These are phyloP conservation scores for Eulemur albifrons DNA, from an alignment of 2,797 vertebrate genomes.

Conservation along the genomic window DNA sequence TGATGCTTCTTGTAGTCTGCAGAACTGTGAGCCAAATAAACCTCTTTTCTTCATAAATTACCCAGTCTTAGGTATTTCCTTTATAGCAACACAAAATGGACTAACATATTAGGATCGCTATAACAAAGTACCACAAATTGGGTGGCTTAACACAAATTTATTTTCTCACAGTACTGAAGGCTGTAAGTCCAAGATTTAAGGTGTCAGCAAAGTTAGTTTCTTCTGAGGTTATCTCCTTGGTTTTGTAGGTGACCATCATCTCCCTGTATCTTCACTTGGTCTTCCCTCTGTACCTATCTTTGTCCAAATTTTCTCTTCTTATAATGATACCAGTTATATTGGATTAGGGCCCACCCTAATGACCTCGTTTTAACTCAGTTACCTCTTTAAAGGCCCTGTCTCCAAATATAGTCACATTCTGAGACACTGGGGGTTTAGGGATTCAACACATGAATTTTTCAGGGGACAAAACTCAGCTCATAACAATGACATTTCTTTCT, in stretches of 20 bases:
- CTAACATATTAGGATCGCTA: not conserved
- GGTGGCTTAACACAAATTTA: not conserved
- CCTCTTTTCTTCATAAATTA: too few species aligned
- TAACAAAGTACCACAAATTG: not conserved
- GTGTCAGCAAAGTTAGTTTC: not conserved
- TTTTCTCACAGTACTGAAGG: not conserved
- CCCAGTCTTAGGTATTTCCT: too few species aligned
- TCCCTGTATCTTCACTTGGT: not conserved
- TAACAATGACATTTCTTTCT: not conserved
- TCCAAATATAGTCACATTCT: not conserved
- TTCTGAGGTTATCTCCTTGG: not conserved
- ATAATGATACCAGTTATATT: not conserved
- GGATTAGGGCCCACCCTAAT: not conserved
- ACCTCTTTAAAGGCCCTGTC: not conserved
- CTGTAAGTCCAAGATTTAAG: not conserved
- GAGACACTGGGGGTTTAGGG: not conserved
- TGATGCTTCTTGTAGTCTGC: too few species aligned
- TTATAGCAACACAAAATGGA: too few species aligned
- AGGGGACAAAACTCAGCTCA: not conserved
- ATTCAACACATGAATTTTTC: not conserved
- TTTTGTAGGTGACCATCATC: not conserved
- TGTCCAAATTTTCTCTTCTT: not conserved
- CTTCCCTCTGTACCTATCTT: not conserved
- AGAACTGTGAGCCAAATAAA: too few species aligned
- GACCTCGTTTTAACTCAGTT: not conserved